Evolutionary conservation across 2,797 vertebrate genomes (phyloP).

Genomic region (Pelodytes ibericus): DNA sequence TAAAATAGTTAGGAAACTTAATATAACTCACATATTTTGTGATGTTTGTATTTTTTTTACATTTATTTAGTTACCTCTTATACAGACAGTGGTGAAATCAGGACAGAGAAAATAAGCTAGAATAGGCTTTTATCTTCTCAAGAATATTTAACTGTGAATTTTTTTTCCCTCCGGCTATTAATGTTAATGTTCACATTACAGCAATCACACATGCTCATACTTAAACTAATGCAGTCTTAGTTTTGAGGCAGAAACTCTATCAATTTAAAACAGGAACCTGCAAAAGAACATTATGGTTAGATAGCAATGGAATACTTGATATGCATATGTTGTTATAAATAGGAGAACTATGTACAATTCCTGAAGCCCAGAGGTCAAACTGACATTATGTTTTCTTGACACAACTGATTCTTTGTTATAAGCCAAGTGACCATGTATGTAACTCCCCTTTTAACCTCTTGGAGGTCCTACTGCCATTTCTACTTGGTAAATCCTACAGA

Average conservation of each 20-base stretch:
- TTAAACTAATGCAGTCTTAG: not conserved
- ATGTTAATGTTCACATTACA: slow-evolving; percentile 1
- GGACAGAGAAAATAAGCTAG: not conserved
- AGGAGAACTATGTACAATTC: not conserved
- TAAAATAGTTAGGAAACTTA: not conserved
- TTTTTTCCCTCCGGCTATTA: slow-evolving; percentile 1
- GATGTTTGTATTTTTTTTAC: not conserved
- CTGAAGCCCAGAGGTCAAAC: no score
- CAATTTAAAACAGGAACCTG: not conserved
- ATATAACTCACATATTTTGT: not conserved
- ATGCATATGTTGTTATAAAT: not conserved
- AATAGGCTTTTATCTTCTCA: not conserved
- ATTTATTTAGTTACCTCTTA: not conserved
- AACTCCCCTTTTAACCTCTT: no score
- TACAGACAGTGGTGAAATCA: not conserved
- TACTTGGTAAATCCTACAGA: no score
- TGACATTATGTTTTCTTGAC: no score
- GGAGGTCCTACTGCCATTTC: no score
- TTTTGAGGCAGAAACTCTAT: not conserved
- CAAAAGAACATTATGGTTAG: not conserved
- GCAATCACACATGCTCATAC: not conserved
- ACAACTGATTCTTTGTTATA: no score
- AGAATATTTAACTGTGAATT: not conserved
- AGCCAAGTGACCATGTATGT: no score
- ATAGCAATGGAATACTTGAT: slow-evolving; percentile 2